Evolutionary conservation across 1,140 invertebrate species (phyloP), one percentile per base, ranked within the genome.

Genomic region (Drosophila suzukii): DNA sequence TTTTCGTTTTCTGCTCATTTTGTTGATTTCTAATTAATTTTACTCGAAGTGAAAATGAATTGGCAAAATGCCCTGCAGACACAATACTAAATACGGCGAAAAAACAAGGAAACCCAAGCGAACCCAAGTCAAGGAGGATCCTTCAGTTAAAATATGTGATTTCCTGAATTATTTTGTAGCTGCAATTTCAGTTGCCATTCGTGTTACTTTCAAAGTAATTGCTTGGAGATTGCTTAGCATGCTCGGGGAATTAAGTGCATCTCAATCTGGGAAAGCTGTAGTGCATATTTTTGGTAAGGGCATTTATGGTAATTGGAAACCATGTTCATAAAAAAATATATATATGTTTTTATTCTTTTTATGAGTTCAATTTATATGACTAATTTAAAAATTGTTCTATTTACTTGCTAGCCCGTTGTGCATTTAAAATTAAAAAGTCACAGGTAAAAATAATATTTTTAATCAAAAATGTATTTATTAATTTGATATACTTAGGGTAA

Each of bases 21-120:
- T 83, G 80, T 83, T 83, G 80, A 83, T 83, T 83, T 78, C 80
- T 83, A 83, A 83, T 83, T 83, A 83, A 83, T 83, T 83, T 78
- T 78, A 71, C 75, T 75, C 65, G 80, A 83, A 83, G 70, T 78
- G 80, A 83, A 83, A 83, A 83, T 83, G 80, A 83, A 83, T 83
- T 83, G 80, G 80, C 80, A 83, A 83, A 83, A 78, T 83, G 80
- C 80, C 80, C 75, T 36, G 53, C 53, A 71, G 66, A 71, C 59
- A 75, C 53, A 67, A 67, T 36, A 63, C n/a, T 24, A 51, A 20
- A 17, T n/a, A 20, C 32, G 8, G 13, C 8, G 58, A 65, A 41
- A 51, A 54, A n/a, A n/a, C n/a, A 13, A 17, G 51, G 56, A 17
- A 72, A 17, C 10, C 38, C 20, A 34, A 27, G 36, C 8, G 32